phyloP scores from a whole-genome alignment of 2,797 vertebrate genomes.

The Melanotaenia parkinsoni region DNA sequence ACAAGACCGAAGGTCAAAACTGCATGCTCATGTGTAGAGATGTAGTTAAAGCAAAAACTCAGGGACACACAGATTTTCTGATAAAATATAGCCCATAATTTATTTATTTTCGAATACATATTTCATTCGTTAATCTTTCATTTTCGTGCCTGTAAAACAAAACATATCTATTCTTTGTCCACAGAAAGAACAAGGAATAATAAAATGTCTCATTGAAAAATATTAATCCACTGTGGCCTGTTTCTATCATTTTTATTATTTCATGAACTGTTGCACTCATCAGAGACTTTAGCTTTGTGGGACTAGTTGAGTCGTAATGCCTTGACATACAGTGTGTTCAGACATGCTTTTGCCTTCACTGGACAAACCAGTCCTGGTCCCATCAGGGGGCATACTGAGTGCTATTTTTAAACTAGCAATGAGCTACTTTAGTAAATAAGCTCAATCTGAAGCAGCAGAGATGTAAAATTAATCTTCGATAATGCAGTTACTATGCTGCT shows the following conservation, averaged over 20 bases:
- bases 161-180: neutral
- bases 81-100: conserved; percentile 4
- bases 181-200: neutral
- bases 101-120: neutral
- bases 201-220: conserved; percentile 2
- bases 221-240: neutral
- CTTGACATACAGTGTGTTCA: conserved; percentile 25
- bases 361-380: conserved; percentile 49
- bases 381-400: conserved; percentile 33
- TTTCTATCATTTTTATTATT: neutral
- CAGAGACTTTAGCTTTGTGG: conserved; percentile 9
- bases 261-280: conserved; percentile 14
- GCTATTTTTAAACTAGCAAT: conserved; percentile 64
- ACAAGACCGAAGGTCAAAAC: too few species aligned
- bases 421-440: conserved; percentile 60
- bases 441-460: conserved; percentile 42
- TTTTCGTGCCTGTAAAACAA: neutral
- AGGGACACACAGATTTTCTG: conserved; percentile 17
- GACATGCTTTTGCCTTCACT: conserved; percentile 35
- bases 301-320: conserved; percentile 37
- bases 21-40: neutral
- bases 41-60: conserved; percentile 6
- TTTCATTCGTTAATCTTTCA: neutral
- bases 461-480: conserved; percentile 43
- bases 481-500: conserved; percentile 39